Base-by-base conservation (phyloP, 2,888 invertebrate genomes). In the Pediacus dermestoides region DNA sequence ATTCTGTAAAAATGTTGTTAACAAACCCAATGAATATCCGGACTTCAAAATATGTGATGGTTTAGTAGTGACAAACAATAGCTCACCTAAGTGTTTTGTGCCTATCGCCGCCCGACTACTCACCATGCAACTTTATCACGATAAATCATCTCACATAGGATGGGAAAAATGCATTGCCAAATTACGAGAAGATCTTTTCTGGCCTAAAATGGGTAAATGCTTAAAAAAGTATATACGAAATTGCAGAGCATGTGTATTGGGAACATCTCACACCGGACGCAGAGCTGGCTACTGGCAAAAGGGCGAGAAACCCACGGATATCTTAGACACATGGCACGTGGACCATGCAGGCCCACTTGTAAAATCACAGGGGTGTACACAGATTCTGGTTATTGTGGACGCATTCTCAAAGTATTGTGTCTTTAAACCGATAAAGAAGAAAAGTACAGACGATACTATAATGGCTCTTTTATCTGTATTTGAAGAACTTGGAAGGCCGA, bases 281-380 rank as follows among this genome's bases (percentile, higher is more conserved):
- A 15, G 27, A 30, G 4, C 9, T 12, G 42, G 37, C 4, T 18
- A 34, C 1, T 22, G 46, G 8, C 13, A 48, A 26, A 45, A 40
- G n/a, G 43, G 45, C 10, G 33, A 23, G 7, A 60, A 57, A 31
- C 40, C 47, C 28, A 47, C n/a, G 1, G 39, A 41, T 6, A 55
- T 57, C 1, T 57, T 58, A 27, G 53, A 57, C 22, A 57, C 56
- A 0, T 10, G 58, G 1, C 60, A 59, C 32, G 11, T 55, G 1
- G 58, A 60, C 28, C 57, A 61, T 21, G 32, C 56, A 16, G 57
- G 57, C 2, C 58, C 56, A 6, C 57, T 56, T 37, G 49, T 53
- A 3, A 46, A 43, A 39, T 48, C 52, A 14, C 37, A 48, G 11
- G 50, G 40, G 1, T 40, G 37, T 30, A 30, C 25, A 27, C 49